Base-by-base conservation (phyloP, 2,797 vertebrate species). In the Miichthys miiuy region DNA sequence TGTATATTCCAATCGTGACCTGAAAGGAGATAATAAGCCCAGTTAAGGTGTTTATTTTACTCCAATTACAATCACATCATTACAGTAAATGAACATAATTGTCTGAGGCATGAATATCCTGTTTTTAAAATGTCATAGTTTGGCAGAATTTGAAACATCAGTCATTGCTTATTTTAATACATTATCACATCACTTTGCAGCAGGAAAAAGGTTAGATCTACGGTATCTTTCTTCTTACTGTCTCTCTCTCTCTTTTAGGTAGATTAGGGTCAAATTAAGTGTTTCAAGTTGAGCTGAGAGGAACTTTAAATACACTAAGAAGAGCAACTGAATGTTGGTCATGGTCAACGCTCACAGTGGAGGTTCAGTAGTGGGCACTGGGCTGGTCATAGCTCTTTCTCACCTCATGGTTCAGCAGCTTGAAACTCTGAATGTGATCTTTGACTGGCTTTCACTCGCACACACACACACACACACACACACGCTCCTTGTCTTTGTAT, bases 401-500 rank as follows among this genome's bases (percentile, higher is more conserved):
- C 76, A 79, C 75, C 61, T 74, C 30, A n/a, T 60, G 77, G 61
- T 70, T 79, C 55, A 79, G 62, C 52, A 80, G 80, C 61, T 78
- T 63, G 52, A 85, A 75, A 82, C 75, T 78, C 67, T 77, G 50
- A 86, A 72, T 63, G 81, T 60, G 62, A 83, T 84, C 79, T 78
- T 67, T 82, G 71, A 83, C 30, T 46, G 63, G 54, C 44, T 69
- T 62, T 16, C 34, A 11, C 80, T n/a, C 52, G 60, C 68, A 54
- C 82, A 41, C 51, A 57, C 46, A 72, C 75, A 47, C 34, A 38
- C 34, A 38, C 34, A 38, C 34, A 38, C 69, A 47, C 66, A 62
- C 77, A 76, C 42, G 1, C 71, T 23, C 63, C 44, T 73, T 11
- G 94, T 92, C 91, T 93, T 90, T 92, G 90, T 86, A 91, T 88